Evolutionary conservation across 1,140 invertebrate genomes (phyloP).

Genomic region (Papilio dardanus): DNA sequence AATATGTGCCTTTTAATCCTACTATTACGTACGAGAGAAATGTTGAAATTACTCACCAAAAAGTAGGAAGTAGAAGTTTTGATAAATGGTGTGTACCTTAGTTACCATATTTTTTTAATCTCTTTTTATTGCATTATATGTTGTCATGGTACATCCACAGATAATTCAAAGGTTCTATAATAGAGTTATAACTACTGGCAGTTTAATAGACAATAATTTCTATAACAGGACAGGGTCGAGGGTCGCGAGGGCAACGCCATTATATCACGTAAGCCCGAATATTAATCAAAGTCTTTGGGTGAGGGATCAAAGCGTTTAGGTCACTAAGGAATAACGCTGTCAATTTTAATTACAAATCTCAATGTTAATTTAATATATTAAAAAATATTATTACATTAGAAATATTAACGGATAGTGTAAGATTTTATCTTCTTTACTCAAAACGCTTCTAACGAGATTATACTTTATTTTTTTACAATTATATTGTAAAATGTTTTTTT

Average conservation of each 20-base stretch:
- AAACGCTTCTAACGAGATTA: too few relatives aligned
- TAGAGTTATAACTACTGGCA: neutral
- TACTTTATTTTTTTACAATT: too few relatives aligned
- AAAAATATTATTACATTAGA: too few relatives aligned
- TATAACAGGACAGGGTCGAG: neutral
- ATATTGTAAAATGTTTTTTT: neutral
- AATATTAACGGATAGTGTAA: too few relatives aligned
- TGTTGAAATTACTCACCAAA: too few relatives aligned
- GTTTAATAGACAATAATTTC: slow-evolving; percentile 16
- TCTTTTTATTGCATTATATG: neutral
- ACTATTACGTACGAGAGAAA: too few relatives aligned
- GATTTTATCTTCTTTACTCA: too few relatives aligned
- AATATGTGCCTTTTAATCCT: too few relatives aligned
- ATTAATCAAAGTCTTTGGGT: slow-evolving; percentile 18
- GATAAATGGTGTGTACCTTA: too few relatives aligned
- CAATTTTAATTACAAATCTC: neutral
- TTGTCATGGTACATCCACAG: neutral
- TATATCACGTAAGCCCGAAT: neutral
- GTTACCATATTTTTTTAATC: neutral
- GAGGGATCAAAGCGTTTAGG: slow-evolving; percentile 6
- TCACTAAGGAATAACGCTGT: neutral
- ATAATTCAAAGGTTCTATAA: neutral
- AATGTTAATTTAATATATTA: neutral
- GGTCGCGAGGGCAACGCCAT: neutral
- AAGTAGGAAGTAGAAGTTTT: too few relatives aligned